Conservation (phyloP, 2,888 invertebrate species). For the Pristionchus mayeri region DNA sequence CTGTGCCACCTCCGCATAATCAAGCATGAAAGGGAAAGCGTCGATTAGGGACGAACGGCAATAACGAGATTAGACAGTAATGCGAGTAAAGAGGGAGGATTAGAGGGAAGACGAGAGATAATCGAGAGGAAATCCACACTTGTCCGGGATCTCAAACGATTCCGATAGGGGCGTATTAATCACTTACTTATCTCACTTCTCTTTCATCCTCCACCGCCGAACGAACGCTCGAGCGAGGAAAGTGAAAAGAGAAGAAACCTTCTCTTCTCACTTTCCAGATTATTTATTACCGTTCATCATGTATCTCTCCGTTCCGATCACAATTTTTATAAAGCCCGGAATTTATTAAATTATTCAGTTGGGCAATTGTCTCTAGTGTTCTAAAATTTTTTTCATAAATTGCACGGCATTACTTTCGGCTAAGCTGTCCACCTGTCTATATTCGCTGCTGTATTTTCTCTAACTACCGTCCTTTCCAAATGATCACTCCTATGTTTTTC, state of each 20-base stretch:
- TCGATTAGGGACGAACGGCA: too few species aligned
- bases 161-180: constrained; percentile 3
- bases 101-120: too few species aligned
- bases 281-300: not conserved
- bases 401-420: not conserved
- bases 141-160: not conserved
- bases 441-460: not conserved
- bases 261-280: not conserved
- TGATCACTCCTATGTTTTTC: not conserved
- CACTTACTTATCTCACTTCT: not conserved
- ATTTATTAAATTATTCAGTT: too few species aligned
- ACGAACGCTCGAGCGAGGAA: not conserved
- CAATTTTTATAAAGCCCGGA: too few species aligned
- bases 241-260: not conserved
- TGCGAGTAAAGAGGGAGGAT: too few species aligned
- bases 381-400: not conserved
- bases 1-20: too few species aligned
- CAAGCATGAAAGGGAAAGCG: too few species aligned
- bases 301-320: too few species aligned
- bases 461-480: not conserved
- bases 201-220: not conserved
- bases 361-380: too few species aligned
- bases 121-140: too few species aligned
- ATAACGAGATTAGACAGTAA: too few species aligned
- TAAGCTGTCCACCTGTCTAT: not conserved